These are phyloP conservation scores for Manis pentadactyla DNA, from an alignment of 2,797 vertebrate genomes.

Conservation along the genomic window DNA sequence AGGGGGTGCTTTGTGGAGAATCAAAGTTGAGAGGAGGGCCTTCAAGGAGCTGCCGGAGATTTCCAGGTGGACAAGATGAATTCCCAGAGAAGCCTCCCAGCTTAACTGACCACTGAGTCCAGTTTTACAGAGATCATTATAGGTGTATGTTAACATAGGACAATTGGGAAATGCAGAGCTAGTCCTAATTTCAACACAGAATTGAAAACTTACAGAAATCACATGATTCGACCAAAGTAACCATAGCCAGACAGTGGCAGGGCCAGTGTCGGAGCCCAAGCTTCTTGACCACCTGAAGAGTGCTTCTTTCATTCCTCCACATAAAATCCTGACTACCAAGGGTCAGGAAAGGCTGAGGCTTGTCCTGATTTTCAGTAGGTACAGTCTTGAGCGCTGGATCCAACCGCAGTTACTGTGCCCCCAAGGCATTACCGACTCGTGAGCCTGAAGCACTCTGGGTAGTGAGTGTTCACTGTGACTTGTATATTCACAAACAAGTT, in stretches of 20 bases:
- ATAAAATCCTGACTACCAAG: background rate
- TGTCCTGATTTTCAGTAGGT: background rate
- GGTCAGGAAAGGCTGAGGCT: background rate
- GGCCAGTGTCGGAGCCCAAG: background rate
- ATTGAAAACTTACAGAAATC: background rate
- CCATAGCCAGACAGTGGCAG: background rate
- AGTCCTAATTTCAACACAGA: background rate
- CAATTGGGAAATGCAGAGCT: background rate
- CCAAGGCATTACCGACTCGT: background rate
- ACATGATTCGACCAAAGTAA: background rate
- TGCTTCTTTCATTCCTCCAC: background rate
- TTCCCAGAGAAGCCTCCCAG: background rate
- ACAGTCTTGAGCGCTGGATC: background rate
- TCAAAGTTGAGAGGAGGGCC: background rate
- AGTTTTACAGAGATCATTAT: background rate
- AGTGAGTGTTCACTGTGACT: background rate
- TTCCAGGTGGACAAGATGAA: background rate
- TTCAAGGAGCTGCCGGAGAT: background rate
- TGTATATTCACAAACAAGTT: background rate
- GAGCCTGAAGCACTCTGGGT: background rate
- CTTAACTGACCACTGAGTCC: background rate
- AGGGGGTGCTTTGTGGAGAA: background rate
- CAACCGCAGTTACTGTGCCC: background rate
- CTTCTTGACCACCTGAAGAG: background rate
- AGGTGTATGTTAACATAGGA: background rate